Conservation (phyloP, 2,888 invertebrate species). For the Cataglyphis rosenhaueri region DNA sequence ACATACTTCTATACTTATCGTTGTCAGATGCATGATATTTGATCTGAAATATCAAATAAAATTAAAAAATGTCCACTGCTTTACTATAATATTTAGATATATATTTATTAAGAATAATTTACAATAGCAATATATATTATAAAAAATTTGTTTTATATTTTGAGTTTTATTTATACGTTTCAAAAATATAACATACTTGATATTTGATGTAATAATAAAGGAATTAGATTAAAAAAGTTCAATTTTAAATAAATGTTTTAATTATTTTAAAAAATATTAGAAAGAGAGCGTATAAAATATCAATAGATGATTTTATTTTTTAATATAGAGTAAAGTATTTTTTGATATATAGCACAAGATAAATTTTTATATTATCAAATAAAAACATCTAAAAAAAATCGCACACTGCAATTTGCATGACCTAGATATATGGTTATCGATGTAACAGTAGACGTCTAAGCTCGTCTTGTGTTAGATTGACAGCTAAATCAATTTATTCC, state of each 20-base stretch:
- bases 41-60: neutral
- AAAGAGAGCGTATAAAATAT: neutral
- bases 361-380: neutral
- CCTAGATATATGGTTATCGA: slow-evolving; percentile 35
- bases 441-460: slow-evolving; percentile 26
- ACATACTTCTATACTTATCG: slow-evolving; percentile 25
- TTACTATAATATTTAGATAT: neutral
- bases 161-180: neutral
- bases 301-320: neutral
- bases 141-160: neutral
- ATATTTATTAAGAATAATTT: neutral
- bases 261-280: neutral
- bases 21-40: neutral
- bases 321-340: neutral
- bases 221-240: neutral
- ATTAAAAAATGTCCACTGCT: neutral
- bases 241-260: slow-evolving; percentile 19
- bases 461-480: neutral
- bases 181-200: neutral
- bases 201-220: neutral
- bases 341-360: neutral
- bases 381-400: slow-evolving; percentile 26
- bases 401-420: slow-evolving; percentile 32
- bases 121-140: neutral
- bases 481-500: slow-evolving; percentile 38